phyloP scores from a whole-genome alignment of 2,113 vertebrate genomes.

The Spermophilus dauricus region DNA sequence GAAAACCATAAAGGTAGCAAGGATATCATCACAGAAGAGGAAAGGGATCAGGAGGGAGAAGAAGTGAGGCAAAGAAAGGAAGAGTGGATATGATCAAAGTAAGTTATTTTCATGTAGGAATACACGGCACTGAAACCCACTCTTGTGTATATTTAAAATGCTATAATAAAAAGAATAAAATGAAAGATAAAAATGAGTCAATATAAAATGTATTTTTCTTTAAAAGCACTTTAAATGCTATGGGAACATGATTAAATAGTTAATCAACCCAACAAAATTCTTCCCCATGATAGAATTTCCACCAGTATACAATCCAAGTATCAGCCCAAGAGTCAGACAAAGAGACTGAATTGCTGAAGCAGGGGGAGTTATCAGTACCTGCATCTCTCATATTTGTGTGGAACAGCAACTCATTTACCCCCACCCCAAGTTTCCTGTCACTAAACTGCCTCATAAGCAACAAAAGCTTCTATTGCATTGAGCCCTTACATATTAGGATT shows the following conservation, averaged over 20 bases:
- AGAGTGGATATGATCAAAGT: too few species aligned
- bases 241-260: not conserved
- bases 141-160: too few species aligned
- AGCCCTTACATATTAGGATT: not conserved
- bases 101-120: too few species aligned
- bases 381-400: not conserved
- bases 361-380: not conserved
- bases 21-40: too few species aligned
- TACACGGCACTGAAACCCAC: too few species aligned
- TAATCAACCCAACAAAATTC: not conserved
- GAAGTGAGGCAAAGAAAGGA: too few species aligned
- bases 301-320: not conserved
- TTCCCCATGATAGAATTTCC: conserved; percentile 9
- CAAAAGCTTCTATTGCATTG: not conserved
- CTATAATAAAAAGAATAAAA: too few species aligned
- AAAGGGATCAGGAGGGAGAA: too few species aligned
- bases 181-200: not conserved
- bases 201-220: not conserved
- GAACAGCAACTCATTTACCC: not conserved
- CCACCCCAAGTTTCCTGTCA: not conserved
- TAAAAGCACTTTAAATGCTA: not conserved
- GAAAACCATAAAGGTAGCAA: too few species aligned
- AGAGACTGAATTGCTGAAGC: not conserved
- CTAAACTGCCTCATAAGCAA: not conserved
- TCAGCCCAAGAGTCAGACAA: not conserved